Percentiles rank a stretch among this genome's conserved stretches.
Conservation (phyloP, 2,797 vertebrate species). For the Halcyon leucocephala region DNA sequence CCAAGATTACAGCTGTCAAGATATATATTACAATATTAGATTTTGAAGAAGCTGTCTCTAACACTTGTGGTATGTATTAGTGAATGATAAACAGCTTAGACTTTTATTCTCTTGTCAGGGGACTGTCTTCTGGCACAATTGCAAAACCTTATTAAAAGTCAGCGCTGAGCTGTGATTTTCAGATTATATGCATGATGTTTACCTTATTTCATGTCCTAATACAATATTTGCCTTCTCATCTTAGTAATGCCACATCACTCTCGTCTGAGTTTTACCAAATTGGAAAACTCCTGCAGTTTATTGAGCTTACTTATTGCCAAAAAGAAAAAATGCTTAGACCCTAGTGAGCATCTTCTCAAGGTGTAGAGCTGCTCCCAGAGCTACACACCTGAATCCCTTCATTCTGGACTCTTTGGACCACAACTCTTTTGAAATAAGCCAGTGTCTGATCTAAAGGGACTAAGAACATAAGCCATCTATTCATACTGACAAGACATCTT, state of each 20-base stretch:
- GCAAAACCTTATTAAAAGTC: slow-evolving; percentile 42
- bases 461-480: neutral
- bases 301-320: neutral
- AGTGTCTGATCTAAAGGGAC: neutral
- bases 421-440: neutral
- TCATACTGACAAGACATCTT: neutral
- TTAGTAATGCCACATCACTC: neutral
- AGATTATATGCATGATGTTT: neutral
- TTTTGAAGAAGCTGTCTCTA: neutral
- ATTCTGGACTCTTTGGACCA: neutral
- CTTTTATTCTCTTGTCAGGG: slow-evolving; percentile 22
- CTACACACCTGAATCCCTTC: neutral
- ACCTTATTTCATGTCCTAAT: neutral
- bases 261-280: neutral
- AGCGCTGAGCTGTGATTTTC: neutral
- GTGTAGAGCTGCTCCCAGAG: neutral
- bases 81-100: slow-evolving; percentile 13
- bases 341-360: neutral
- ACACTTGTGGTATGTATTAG: neutral
- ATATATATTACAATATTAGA: neutral
- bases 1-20: neutral
- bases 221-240: neutral
- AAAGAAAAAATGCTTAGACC: neutral
- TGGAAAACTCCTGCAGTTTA: neutral
- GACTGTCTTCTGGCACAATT: slow-evolving; percentile 1